phyloP scores from a whole-genome alignment of 1,140 invertebrate genomes.

The Medauroidea extradentata region DNA sequence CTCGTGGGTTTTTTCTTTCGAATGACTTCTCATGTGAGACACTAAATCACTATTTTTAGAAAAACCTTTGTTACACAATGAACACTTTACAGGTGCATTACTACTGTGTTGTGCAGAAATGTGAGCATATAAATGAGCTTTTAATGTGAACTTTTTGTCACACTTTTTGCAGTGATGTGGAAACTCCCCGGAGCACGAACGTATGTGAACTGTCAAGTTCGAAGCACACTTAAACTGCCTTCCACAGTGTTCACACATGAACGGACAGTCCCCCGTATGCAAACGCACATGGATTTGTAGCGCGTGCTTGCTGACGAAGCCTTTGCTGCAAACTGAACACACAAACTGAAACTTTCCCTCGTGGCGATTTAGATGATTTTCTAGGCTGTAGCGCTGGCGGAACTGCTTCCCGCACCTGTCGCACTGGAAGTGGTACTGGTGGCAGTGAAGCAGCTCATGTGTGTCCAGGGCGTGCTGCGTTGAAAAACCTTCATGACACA shows the following conservation, averaged over 20 bases:
- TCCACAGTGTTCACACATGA: slow-evolving; percentile 30
- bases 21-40: slow-evolving; percentile 31
- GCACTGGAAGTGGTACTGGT: slow-evolving; percentile 34
- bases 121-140: background rate
- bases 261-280: slow-evolving; percentile 49
- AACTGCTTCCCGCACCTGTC: slow-evolving; percentile 46
- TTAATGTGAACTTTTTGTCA: background rate
- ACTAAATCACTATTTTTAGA: slow-evolving; percentile 24
- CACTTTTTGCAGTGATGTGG: slow-evolving; percentile 5
- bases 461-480: slow-evolving; percentile 41
- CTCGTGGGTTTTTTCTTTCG: slow-evolving; percentile 52
- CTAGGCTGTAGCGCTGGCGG: slow-evolving; percentile 42
- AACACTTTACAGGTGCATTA: slow-evolving; percentile 18
- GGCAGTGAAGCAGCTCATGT: slow-evolving; percentile 37
- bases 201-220: slow-evolving; percentile 12
- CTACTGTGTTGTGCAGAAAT: slow-evolving; percentile 3
- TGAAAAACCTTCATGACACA: slow-evolving; percentile 47
- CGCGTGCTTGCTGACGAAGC: slow-evolving; percentile 18
- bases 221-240: slow-evolving; percentile 17
- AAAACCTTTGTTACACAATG: slow-evolving; percentile 27
- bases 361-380: slow-evolving; percentile 42
- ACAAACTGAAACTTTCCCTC: slow-evolving; percentile 2
- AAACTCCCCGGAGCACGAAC: slow-evolving; percentile 1
- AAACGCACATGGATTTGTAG: slow-evolving; percentile 31
- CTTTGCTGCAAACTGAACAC: slow-evolving; percentile 23